Conservation (phyloP, 2,888 invertebrate genomes). For the Lepas anatifera region DNA sequence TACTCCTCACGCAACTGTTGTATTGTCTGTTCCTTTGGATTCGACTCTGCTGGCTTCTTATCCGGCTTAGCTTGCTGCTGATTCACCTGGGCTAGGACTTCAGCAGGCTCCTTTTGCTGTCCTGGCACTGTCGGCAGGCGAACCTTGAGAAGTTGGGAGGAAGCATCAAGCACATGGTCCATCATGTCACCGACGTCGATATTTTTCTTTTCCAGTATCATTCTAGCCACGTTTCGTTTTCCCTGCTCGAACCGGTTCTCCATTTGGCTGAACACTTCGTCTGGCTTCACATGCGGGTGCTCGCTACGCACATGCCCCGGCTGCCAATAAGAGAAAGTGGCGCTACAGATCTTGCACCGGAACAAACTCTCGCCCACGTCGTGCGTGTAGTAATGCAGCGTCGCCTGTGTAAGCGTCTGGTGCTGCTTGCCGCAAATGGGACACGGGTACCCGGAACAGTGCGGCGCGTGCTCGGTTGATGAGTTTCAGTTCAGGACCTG, state of each 20-base stretch:
- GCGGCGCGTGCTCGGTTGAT: not conserved
- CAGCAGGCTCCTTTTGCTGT: too few relatives aligned
- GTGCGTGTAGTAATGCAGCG: not conserved
- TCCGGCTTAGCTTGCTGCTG: too few relatives aligned
- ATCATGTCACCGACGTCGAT: not conserved
- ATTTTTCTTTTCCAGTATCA: not conserved
- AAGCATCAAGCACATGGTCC: not conserved
- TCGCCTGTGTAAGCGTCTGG: not conserved
- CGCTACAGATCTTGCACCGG: not conserved
- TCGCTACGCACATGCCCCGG: not conserved
- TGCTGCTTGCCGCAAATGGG: not conserved
- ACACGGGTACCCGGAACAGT: not conserved
- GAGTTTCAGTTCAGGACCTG: not conserved
- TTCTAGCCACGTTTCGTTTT: not conserved
- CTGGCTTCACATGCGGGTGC: not conserved
- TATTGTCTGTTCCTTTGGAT: too few relatives aligned
- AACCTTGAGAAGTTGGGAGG: not conserved
- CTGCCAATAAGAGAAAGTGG: not conserved
- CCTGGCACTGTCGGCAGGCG: not conserved
- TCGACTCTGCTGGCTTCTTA: too few relatives aligned
- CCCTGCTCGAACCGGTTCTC: not conserved
- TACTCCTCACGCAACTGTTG: too few relatives aligned
- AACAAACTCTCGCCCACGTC: not conserved
- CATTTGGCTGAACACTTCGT: not conserved
- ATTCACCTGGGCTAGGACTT: too few relatives aligned